Percentiles rank a stretch among this genome's conserved stretches.
Evolutionary conservation across 30 jellyfish, hydroid and myxozoan genomes (phyloP).

Genomic region (Sanderia malayensis): DNA sequence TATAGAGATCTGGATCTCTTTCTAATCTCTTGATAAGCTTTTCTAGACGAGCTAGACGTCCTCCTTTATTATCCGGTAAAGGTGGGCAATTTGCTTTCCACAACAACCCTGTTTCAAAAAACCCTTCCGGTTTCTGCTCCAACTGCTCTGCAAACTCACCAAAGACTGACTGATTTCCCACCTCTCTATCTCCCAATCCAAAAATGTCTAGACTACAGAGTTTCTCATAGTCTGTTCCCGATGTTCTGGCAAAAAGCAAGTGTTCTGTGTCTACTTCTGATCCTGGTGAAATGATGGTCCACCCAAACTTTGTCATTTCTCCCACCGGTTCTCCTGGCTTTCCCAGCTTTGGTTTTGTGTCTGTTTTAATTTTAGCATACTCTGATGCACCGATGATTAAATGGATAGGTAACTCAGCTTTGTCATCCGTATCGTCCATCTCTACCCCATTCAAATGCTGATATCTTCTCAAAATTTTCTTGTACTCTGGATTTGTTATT

Average conservation of each 20-base stretch:
- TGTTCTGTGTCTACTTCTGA: constrained; percentile 5
- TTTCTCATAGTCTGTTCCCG: constrained; percentile 18
- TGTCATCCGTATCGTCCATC: constrained; percentile 35
- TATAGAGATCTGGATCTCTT: constrained; percentile 42
- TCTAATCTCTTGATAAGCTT: constrained; percentile 44
- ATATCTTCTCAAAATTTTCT: constrained; percentile 9
- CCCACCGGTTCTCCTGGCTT: constrained; percentile 46
- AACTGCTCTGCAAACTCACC: constrained; percentile 22
- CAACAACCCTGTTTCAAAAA: constrained; percentile 59
- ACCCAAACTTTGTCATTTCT: constrained; percentile 18
- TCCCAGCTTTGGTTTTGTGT: background rate
- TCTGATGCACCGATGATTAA: background rate
- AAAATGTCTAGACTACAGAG: constrained; percentile 38
- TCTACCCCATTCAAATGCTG: constrained; percentile 34
- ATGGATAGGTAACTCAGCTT: background rate
- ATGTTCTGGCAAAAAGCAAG: constrained; percentile 8
- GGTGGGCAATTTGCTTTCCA: constrained; percentile 57
- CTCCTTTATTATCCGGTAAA: constrained; percentile 48
- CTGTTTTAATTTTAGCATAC: background rate
- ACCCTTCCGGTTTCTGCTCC: constrained; percentile 36
- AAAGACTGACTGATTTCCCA: constrained; percentile 3
- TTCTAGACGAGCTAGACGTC: constrained; percentile 55
- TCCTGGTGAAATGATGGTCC: constrained; percentile 30
- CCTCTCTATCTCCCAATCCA: constrained; percentile 11
- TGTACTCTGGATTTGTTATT: constrained; percentile 38